These are phyloP conservation scores for Phanerotoma sp. DNA, from an alignment of 2,888 invertebrate species.

Conservation along the genomic window DNA sequence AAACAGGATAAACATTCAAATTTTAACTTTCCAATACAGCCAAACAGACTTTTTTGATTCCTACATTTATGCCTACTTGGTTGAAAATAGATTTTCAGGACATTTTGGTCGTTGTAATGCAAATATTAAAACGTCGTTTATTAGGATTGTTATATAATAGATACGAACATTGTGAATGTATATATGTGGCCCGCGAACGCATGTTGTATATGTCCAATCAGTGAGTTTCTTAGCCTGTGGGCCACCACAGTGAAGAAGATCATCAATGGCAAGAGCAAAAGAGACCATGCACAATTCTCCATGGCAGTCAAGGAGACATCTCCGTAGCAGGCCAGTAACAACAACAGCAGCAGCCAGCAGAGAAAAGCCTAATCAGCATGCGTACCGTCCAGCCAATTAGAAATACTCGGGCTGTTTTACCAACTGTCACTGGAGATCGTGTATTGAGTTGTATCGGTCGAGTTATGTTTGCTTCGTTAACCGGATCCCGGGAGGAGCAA, in stretches of 20 bases:
- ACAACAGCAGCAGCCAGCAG: not conserved
- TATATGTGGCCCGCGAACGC: constrained; percentile 12
- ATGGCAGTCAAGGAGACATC: not conserved
- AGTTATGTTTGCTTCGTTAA: constrained; percentile 57
- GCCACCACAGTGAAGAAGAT: constrained; percentile 44
- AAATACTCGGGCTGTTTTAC: constrained; percentile 56
- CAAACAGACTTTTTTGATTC: no score
- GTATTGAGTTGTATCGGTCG: constrained; percentile 57
- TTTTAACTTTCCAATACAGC: no score
- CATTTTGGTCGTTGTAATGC: no score
- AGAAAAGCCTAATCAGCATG: constrained; percentile 56
- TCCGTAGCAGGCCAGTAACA: not conserved
- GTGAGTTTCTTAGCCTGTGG: constrained; percentile 46
- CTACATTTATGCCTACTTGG: no score
- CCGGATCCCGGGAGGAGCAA: constrained; percentile 25
- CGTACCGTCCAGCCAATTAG: constrained; percentile 56
- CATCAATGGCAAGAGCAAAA: constrained; percentile 12
- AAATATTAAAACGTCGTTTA: no score
- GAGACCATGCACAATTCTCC: not conserved
- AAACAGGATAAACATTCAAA: no score
- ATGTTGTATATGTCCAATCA: constrained; percentile 49
- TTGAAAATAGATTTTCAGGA: no score
- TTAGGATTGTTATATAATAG: no score
- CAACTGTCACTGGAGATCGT: constrained; percentile 53
- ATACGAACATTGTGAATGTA: not conserved